These are phyloP conservation scores for Tromatobia lineatoria DNA, from an alignment of 2,888 invertebrate species.

Conservation along the genomic window DNA sequence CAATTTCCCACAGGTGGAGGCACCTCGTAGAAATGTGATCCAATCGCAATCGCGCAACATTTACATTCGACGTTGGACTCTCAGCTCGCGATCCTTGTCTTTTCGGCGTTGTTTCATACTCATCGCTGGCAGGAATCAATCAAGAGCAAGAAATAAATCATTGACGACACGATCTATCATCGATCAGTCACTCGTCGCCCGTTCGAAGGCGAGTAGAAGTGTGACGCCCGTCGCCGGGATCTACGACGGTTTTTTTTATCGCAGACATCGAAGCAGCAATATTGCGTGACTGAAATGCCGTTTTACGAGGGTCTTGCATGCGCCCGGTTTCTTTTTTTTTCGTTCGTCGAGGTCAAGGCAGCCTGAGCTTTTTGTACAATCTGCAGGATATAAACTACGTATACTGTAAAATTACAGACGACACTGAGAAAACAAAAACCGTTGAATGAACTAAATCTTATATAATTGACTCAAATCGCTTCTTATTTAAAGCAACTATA, in stretches of 20 bases:
- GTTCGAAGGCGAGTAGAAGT: neutral
- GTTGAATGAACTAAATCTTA: no score
- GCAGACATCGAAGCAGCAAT: constrained; percentile 16
- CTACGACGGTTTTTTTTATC: constrained; percentile 22
- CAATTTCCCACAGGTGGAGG: neutral
- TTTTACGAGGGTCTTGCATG: constrained; percentile 26
- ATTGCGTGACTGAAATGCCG: constrained; percentile 47
- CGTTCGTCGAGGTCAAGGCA: constrained; percentile 47
- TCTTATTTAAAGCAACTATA: no score
- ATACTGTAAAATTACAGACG: neutral
- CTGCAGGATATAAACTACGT: neutral
- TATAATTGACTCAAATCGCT: no score
- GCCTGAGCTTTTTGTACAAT: constrained; percentile 18
- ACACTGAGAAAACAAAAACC: no score
- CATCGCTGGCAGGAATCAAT: neutral
- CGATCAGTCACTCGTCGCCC: constrained; percentile 22
- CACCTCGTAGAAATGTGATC: neutral
- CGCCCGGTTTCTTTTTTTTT: neutral
- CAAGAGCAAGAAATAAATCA: constrained; percentile 11
- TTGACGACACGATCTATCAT: neutral
- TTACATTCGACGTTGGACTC: neutral
- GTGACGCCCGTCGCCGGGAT: constrained; percentile 1
- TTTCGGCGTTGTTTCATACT: neutral
- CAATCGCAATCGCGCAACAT: neutral
- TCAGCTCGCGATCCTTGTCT: neutral